A percentile compares a stretch with the other conserved stretches of the same genome.
These are phyloP conservation scores for Menidia beryllina DNA, from an alignment of 2,113 vertebrate genomes.

Conservation along the genomic window DNA sequence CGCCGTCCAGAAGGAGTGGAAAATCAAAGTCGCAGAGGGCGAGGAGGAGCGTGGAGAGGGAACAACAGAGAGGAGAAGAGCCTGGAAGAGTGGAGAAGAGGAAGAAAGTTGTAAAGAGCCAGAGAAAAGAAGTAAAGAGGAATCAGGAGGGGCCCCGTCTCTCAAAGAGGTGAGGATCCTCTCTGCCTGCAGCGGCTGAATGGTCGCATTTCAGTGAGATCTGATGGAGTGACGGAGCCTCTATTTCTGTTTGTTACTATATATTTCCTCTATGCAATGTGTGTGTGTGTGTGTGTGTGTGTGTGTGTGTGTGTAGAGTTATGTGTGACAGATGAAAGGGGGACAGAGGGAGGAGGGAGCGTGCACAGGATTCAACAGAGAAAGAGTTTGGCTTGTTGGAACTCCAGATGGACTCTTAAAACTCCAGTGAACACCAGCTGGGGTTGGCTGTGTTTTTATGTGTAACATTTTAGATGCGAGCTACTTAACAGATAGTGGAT, in stretches of 20 bases:
- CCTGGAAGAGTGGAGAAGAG: not conserved
- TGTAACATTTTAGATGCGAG: not conserved
- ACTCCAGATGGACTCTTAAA: constrained; percentile 26
- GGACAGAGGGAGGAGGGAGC: constrained; percentile 66
- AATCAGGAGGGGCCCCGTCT: constrained; percentile 37
- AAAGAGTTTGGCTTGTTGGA: constrained; percentile 48
- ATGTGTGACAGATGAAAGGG: constrained; percentile 74
- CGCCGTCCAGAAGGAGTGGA: constrained; percentile 46
- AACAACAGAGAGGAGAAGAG: constrained; percentile 19
- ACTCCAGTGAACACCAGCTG: not conserved
- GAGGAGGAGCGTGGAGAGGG: constrained; percentile 34
- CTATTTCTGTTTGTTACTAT: constrained; percentile 74
- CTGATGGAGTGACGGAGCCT: constrained; percentile 21
- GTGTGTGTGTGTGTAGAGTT: constrained; percentile 61
- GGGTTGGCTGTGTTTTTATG: not conserved
- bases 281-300: constrained; percentile 52
- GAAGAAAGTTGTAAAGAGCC: constrained; percentile 15
- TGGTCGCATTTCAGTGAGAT: constrained; percentile 9
- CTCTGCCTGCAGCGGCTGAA: not conserved
- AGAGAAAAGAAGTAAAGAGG: constrained; percentile 36
- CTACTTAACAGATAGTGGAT: not conserved
- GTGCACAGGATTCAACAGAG: constrained; percentile 44
- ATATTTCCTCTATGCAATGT: constrained; percentile 66
- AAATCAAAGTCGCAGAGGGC: constrained; percentile 48
- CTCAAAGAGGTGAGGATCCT: constrained; percentile 63